Evolutionary conservation across 1,140 invertebrate species (phyloP).

Genomic region (Ostrea edulis): DNA sequence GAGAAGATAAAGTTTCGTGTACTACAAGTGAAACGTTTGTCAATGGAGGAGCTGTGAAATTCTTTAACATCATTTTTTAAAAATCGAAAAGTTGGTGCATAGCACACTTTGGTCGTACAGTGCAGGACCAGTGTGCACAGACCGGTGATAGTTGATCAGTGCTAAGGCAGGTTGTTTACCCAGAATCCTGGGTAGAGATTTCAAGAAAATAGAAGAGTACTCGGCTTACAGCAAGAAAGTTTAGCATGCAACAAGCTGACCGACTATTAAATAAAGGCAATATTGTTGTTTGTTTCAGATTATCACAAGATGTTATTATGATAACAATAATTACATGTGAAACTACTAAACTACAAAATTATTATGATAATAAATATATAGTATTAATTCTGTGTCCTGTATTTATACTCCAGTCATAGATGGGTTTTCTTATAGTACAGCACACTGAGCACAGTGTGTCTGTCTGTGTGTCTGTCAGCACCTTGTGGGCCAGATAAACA

Average conservation of each 20-base stretch:
- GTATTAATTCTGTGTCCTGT: background rate
- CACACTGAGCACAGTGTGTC: background rate
- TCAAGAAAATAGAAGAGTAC: background rate
- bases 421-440: background rate
- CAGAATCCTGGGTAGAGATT: background rate
- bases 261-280: conserved; percentile 16
- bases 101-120: background rate
- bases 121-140: conserved; percentile 7
- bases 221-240: conserved; percentile 5
- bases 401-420: background rate
- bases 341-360: conserved; percentile 38
- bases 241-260: conserved; percentile 1
- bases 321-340: conserved; percentile 23
- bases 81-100: conserved; percentile 25
- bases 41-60: background rate
- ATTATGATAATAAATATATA: conserved; percentile 37
- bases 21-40: background rate
- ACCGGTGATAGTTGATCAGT: conserved; percentile 22
- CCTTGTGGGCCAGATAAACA: too few relatives aligned
- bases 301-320: conserved; percentile 30
- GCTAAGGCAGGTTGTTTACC: conserved; percentile 26
- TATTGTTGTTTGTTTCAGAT: conserved; percentile 36
- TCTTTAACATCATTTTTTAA: background rate
- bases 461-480: too few relatives aligned
- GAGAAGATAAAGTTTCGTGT: background rate